A percentile compares a stretch with the other conserved stretches of the same genome.
Conservation (phyloP, 2,888 invertebrate genomes). For the Diarsia mendica region DNA sequence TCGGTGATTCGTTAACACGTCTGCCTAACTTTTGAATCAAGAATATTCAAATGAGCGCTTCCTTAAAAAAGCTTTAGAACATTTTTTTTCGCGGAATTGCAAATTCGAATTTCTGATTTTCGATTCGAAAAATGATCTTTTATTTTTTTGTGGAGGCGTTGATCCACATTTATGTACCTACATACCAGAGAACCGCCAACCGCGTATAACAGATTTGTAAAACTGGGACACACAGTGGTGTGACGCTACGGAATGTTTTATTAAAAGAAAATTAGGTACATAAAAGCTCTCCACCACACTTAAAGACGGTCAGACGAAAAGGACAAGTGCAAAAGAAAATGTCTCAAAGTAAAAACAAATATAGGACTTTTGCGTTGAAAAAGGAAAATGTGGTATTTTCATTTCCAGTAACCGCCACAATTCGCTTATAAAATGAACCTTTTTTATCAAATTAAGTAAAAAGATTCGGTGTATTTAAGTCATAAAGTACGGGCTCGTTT, state of each 20-base stretch:
- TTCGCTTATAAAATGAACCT: conserved; percentile 38
- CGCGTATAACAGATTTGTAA: not conserved
- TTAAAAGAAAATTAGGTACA: conserved; percentile 44
- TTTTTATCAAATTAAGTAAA: conserved; percentile 46
- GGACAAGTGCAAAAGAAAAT: conserved; percentile 45
- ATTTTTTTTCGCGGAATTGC: conserved; percentile 48
- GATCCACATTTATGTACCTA: conserved; percentile 17
- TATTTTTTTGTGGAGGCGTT: conserved; percentile 36
- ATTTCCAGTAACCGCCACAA: conserved; percentile 46
- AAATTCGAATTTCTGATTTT: conserved; percentile 59
- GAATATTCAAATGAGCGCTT: conserved; percentile 65
- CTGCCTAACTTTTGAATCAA: conserved; percentile 65
- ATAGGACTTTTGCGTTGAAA: conserved; percentile 45
- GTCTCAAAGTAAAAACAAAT: conserved; percentile 52
- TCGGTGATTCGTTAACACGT: conserved; percentile 68
- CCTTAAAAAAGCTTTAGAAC: conserved; percentile 55
- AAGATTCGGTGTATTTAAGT: conserved; percentile 37
- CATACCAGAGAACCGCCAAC: not conserved
- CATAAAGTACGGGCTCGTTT: conserved; percentile 17
- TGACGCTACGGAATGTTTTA: conserved; percentile 39
- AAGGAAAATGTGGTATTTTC: conserved; percentile 55
- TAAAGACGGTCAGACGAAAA: conserved; percentile 48
- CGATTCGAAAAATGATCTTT: conserved; percentile 53
- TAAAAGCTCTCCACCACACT: conserved; percentile 26
- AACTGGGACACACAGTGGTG: conserved; percentile 4